Percentiles rank a stretch among this genome's conserved stretches.
Conservation (phyloP, 1,140 invertebrate species). For the Coelopa frigida region DNA sequence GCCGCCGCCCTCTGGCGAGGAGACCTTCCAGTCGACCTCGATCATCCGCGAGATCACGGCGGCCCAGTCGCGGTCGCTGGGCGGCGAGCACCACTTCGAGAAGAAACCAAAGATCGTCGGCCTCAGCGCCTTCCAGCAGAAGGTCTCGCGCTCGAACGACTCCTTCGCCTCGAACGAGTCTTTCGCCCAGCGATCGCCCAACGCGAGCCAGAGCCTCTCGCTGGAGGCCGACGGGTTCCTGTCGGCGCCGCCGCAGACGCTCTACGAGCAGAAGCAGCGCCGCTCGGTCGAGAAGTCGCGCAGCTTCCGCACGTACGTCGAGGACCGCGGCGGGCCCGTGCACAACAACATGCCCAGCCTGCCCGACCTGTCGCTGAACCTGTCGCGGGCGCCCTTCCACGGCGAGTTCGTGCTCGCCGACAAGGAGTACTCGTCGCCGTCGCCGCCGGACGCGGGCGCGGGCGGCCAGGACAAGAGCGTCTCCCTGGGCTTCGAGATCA, state of each 20-base stretch:
- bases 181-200: slow-evolving; percentile 15
- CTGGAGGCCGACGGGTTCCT: slow-evolving; percentile 32
- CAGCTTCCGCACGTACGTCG: slow-evolving; percentile 55
- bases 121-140: slow-evolving; percentile 50
- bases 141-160: slow-evolving; percentile 40
- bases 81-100: slow-evolving; percentile 28
- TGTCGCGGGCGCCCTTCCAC: slow-evolving; percentile 32
- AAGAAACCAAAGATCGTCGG: slow-evolving; percentile 47
- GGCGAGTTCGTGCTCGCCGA: slow-evolving; percentile 18
- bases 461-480: slow-evolving; percentile 23
- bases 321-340: slow-evolving; percentile 26
- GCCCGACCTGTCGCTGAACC: slow-evolving; percentile 37
- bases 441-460: slow-evolving; percentile 19
- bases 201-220: no score
- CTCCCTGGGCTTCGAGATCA: slow-evolving; percentile 35
- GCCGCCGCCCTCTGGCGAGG: slow-evolving; percentile 19
- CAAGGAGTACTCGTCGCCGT: slow-evolving; percentile 15
- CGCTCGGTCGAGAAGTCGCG: slow-evolving; percentile 57
- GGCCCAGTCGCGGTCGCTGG: slow-evolving; percentile 1
- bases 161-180: slow-evolving; percentile 35
- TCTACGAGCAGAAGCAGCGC: slow-evolving; percentile 40
- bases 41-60: slow-evolving; percentile 27
- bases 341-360: slow-evolving; percentile 40
- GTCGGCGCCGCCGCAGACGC: slow-evolving; percentile 17
- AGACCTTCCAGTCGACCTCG: slow-evolving; percentile 37